Evolutionary conservation across 2,797 vertebrate species (phyloP).

Genomic region (Ispidina lecontei): DNA sequence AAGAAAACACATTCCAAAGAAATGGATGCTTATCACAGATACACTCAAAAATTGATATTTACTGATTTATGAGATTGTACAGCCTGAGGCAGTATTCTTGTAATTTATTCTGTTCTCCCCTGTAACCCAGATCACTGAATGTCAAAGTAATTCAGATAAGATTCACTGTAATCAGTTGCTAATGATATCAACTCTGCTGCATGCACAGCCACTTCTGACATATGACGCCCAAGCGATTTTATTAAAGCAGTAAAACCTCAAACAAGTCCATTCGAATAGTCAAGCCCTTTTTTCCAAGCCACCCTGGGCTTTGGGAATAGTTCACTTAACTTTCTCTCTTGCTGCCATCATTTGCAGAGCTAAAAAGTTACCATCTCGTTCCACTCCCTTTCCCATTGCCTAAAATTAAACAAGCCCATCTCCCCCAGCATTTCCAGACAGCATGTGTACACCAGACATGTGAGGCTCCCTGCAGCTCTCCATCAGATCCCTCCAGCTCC

Average conservation of each 20-base stretch:
- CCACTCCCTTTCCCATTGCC: background rate
- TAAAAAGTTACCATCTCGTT: background rate
- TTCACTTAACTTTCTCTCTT: background rate
- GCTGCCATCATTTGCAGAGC: background rate
- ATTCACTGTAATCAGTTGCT: background rate
- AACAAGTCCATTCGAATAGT: background rate
- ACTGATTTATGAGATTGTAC: background rate
- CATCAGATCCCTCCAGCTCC: background rate
- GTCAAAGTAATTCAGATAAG: background rate
- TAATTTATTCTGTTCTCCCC: background rate
- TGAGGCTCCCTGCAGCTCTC: background rate
- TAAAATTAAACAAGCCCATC: background rate
- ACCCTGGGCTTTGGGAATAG: background rate
- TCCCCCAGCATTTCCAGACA: background rate
- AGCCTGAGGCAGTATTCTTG: background rate
- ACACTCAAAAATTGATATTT: background rate
- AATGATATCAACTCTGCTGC: background rate
- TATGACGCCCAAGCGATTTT: background rate
- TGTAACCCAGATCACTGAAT: background rate
- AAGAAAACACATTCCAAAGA: background rate
- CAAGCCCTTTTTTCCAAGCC: background rate
- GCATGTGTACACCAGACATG: accelerated
- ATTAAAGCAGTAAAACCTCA: background rate
- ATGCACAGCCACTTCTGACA: background rate
- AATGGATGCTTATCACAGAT: background rate